These are phyloP conservation scores for Trichomalopsis sarcophagae DNA, from an alignment of 1,140 invertebrate species.

Conservation along the genomic window DNA sequence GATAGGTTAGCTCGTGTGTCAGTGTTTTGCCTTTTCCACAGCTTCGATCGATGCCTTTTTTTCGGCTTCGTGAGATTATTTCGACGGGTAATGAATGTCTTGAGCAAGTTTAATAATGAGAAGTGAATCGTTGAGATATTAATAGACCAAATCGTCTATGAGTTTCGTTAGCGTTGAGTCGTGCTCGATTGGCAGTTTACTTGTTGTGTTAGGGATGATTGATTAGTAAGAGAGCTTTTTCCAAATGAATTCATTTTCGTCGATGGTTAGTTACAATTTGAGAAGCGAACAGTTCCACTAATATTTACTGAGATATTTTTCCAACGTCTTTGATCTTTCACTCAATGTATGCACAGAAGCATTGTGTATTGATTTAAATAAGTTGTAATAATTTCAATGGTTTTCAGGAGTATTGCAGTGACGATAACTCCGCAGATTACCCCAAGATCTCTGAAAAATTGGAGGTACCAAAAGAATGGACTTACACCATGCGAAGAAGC, in stretches of 20 bases:
- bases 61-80: not conserved
- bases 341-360: not conserved
- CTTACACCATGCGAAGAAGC: slow-evolving; percentile 79
- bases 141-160: too few relatives aligned
- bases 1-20: not conserved
- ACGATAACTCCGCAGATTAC: slow-evolving; percentile 57
- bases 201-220: not conserved
- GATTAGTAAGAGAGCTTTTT: not conserved
- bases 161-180: too few relatives aligned
- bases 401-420: slow-evolving; percentile 58
- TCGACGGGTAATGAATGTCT: not conserved
- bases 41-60: not conserved
- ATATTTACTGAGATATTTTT: not conserved
- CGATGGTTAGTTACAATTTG: not conserved
- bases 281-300: not conserved
- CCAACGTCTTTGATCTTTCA: not conserved
- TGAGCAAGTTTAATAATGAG: not conserved
- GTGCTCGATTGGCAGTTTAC: not conserved
- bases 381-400: slow-evolving; percentile 28
- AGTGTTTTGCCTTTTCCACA: not conserved
- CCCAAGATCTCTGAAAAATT: slow-evolving; percentile 56
- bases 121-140: too few relatives aligned
- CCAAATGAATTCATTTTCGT: not conserved
- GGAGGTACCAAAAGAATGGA: slow-evolving; percentile 75
- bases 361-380: not conserved